These are phyloP conservation scores for Champsocephalus esox DNA, from an alignment of 2,797 vertebrate genomes.

Conservation along the genomic window DNA sequence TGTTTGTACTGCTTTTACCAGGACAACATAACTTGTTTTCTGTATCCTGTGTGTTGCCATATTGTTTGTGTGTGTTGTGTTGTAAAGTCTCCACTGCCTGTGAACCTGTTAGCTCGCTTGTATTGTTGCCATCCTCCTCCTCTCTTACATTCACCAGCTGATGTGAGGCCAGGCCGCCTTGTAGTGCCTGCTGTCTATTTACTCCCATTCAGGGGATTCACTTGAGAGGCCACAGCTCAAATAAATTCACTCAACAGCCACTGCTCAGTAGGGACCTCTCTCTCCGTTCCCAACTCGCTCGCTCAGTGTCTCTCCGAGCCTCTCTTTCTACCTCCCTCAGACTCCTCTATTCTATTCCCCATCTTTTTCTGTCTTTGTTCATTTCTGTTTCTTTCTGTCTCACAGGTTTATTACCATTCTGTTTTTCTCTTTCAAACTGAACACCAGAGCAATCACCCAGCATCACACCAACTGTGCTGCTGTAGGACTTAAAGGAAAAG, in stretches of 20 bases:
- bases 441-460: conserved; percentile 49
- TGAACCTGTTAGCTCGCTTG: conserved; percentile 62
- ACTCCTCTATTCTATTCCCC: conserved; percentile 43
- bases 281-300: conserved; percentile 33
- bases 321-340: conserved; percentile 36
- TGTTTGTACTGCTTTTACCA: conserved; percentile 8
- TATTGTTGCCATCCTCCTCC: conserved; percentile 62
- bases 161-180: conserved; percentile 69
- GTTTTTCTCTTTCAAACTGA: conserved; percentile 34
- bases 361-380: conserved; percentile 39
- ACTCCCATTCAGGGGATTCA: conserved; percentile 79
- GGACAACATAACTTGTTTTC: conserved; percentile 25
- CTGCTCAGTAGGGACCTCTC: conserved; percentile 72
- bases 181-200: conserved; percentile 78
- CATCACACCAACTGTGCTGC: conserved; percentile 11
- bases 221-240: conserved; percentile 80
- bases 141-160: conserved; percentile 64
- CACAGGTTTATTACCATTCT: conserved; percentile 27
- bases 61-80: conserved; percentile 52
- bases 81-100: conserved; percentile 41
- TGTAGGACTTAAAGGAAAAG: conserved; percentile 17
- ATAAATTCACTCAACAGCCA: conserved; percentile 80
- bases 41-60: conserved; percentile 28
- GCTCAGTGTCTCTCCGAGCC: conserved; percentile 51
- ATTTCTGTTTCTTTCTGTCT: conserved; percentile 43